A percentile compares a stretch with the other conserved stretches of the same genome.
phyloP scores from a whole-genome alignment of 2,113 vertebrate species.

The Craseonycteris thonglongyai region DNA sequence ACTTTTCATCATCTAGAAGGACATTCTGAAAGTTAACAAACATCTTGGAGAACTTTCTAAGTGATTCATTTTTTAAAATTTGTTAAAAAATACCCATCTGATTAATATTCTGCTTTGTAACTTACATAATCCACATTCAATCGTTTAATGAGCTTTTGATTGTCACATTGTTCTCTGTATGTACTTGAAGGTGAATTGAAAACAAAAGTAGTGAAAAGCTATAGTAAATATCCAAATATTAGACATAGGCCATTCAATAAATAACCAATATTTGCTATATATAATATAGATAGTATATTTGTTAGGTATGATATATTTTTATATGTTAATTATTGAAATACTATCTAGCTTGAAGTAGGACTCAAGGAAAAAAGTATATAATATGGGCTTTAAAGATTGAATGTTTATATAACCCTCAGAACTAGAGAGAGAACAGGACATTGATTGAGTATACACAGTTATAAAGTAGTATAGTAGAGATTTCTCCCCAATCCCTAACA shows the following conservation, averaged over 20 bases:
- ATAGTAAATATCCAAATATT: background rate
- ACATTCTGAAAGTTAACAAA: slow-evolving; percentile 42
- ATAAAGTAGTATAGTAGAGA: background rate
- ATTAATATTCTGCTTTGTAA: slow-evolving; percentile 61
- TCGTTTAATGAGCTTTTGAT: slow-evolving; percentile 64
- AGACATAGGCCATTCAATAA: background rate
- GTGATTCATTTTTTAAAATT: slow-evolving; percentile 21
- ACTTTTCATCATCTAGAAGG: background rate
- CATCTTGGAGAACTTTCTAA: slow-evolving; percentile 12
- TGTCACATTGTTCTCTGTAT: slow-evolving; percentile 34
- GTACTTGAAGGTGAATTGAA: slow-evolving; percentile 49
- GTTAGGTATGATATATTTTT: background rate
- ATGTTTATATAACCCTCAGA: background rate
- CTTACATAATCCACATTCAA: slow-evolving; percentile 65
- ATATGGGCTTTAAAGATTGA: background rate
- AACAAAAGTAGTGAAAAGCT: slow-evolving; percentile 22
- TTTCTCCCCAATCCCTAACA: background rate
- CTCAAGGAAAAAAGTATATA: background rate
- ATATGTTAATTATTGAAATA: background rate
- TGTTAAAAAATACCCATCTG: slow-evolving; percentile 16
- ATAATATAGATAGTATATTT: background rate
- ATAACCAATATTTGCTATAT: background rate
- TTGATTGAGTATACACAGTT: background rate
- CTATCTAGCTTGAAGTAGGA: background rate
- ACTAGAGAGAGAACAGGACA: background rate